phyloP scores from a whole-genome alignment of 2,113 vertebrate species.

The Neopipo cinnamomea region DNA sequence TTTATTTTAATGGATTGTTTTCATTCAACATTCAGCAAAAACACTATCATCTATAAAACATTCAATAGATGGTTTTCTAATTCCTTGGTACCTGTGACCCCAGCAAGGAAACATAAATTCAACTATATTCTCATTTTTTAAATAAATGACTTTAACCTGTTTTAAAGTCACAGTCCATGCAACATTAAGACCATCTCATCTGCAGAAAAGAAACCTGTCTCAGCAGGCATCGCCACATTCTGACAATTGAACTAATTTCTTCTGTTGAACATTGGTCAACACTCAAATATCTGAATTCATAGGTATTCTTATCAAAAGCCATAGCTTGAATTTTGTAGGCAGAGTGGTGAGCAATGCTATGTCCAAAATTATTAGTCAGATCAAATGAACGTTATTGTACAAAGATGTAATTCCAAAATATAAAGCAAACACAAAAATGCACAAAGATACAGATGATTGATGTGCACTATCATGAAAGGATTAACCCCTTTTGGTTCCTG shows the following conservation, averaged over 20 bases:
- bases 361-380: background rate
- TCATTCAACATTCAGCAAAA: conserved; percentile 71
- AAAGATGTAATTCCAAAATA: background rate
- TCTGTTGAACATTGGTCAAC: conserved; percentile 9
- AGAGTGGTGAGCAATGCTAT: background rate
- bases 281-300: background rate
- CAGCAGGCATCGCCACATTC: conserved; percentile 1
- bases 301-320: background rate
- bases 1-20: conserved; percentile 71
- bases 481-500: background rate
- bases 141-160: conserved; percentile 13
- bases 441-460: background rate
- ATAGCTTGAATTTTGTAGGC: background rate
- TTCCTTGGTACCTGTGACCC: conserved; percentile 16
- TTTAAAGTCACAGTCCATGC: background rate
- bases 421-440: background rate
- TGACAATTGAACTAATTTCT: conserved; percentile 35
- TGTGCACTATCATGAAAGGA: background rate
- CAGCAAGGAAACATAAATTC: conserved; percentile 7
- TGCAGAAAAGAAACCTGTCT: conserved; percentile 33
- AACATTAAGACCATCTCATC: conserved; percentile 4
- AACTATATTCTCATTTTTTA: background rate
- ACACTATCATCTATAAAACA: conserved; percentile 10
- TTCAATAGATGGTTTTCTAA: background rate
- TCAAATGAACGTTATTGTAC: background rate